These are phyloP conservation scores for Chrysolina oricalcia DNA, from an alignment of 2,888 invertebrate genomes.

Conservation along the genomic window DNA sequence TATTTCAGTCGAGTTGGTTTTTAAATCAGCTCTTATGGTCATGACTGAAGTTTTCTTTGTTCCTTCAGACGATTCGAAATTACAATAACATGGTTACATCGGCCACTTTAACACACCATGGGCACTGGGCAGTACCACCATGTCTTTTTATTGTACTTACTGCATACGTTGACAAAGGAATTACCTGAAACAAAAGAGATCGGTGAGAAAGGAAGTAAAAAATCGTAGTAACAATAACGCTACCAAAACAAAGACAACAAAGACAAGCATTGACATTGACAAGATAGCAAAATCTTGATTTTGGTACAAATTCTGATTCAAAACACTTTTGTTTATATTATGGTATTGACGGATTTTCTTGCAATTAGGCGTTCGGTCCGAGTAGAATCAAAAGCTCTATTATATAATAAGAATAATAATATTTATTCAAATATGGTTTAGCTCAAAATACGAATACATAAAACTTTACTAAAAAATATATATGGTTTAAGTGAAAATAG, in stretches of 20 bases:
- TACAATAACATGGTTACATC: background rate
- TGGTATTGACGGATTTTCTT: no score
- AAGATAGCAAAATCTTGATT: no score
- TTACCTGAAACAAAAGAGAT: slow-evolving; percentile 11
- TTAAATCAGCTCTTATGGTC: background rate
- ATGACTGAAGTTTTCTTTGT: background rate
- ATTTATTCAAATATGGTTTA: no score
- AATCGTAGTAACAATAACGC: background rate
- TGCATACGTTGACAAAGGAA: slow-evolving; percentile 1
- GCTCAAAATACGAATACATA: no score
- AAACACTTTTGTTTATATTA: no score
- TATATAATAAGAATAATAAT: no score
- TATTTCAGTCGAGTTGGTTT: slow-evolving; percentile 9
- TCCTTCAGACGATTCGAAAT: background rate
- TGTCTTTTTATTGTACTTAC: background rate
- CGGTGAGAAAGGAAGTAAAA: background rate
- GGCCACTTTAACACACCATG: background rate
- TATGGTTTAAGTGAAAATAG: no score
- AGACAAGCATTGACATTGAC: no score
- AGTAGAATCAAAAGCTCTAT: no score
- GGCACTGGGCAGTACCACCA: background rate
- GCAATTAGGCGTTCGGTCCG: no score
- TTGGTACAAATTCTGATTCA: no score
- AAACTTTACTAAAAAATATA: no score
- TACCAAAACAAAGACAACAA: background rate